phyloP scores from a whole-genome alignment of 2,113 vertebrate genomes.

The Ophiodon elongatus region DNA sequence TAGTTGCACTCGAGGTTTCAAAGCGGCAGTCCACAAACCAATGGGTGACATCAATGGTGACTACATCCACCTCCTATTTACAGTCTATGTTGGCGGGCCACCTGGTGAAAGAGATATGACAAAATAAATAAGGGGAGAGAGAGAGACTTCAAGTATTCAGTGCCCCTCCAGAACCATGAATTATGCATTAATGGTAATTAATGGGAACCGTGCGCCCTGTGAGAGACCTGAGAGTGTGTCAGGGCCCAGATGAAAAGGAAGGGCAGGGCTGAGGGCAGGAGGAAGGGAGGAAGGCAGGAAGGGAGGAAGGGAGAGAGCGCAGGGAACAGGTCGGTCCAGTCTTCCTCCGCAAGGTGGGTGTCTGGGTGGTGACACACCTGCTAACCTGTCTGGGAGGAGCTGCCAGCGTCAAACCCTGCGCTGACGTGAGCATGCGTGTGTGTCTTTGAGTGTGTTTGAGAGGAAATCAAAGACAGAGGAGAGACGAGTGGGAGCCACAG shows the following conservation, averaged over 20 bases:
- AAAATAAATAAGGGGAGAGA: not conserved
- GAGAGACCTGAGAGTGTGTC: constrained; percentile 20
- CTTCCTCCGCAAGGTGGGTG: constrained; percentile 59
- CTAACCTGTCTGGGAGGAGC: constrained; percentile 79
- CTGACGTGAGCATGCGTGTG: constrained; percentile 58
- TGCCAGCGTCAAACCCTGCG: constrained; percentile 43
- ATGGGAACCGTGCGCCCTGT: constrained; percentile 13
- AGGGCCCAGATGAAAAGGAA: constrained; percentile 36
- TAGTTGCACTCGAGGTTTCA: not conserved
- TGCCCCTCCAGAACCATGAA: not conserved
- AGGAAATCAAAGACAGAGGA: constrained; percentile 50
- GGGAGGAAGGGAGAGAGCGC: constrained; percentile 30
- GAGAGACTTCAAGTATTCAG: not conserved
- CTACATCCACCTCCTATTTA: not conserved
- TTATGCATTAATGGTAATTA: not conserved
- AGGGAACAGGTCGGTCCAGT: constrained; percentile 83
- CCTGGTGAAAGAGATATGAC: not conserved
- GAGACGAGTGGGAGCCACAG: constrained; percentile 41
- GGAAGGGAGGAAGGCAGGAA: too few species aligned
- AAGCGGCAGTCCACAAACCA: not conserved
- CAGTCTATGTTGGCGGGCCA: not conserved
- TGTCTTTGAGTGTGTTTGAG: constrained; percentile 41
- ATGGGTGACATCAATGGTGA: not conserved
- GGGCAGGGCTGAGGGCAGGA: constrained; percentile 35
- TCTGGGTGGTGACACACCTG: constrained; percentile 80